These are phyloP conservation scores for Enteromius afrohamiltoni DNA, from an alignment of 2,797 vertebrate species.

Conservation along the genomic window DNA sequence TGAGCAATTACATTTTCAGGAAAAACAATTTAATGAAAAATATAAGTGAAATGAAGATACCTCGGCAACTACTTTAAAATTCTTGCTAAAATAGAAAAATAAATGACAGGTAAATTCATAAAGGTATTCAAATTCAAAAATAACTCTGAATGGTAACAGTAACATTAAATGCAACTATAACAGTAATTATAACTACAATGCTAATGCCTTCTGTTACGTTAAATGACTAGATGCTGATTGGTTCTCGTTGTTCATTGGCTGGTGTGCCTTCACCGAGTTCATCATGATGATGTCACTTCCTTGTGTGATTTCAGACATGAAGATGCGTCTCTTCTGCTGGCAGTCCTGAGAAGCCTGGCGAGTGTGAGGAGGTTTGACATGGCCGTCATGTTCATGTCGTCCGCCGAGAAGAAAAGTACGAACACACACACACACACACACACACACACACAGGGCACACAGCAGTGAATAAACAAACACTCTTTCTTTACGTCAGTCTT, in stretches of 20 bases:
- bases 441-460: no score
- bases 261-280: neutral
- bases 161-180: no score
- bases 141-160: no score
- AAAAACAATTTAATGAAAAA: no score
- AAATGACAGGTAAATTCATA: no score
- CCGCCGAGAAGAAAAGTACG: slow-evolving; percentile 87
- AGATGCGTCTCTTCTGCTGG: slow-evolving; percentile 77
- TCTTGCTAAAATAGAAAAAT: no score
- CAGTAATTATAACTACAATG: neutral
- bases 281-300: neutral
- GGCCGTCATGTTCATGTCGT: slow-evolving; percentile 95
- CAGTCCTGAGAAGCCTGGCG: slow-evolving; percentile 85
- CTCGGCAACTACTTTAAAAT: no score
- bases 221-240: neutral
- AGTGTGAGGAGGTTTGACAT: slow-evolving; percentile 91
- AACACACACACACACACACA: neutral
- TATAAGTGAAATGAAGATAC: no score
- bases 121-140: no score
- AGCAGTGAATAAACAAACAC: neutral
- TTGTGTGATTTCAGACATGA: slow-evolving; percentile 80
- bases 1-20: no score
- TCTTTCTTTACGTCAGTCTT: slow-evolving; percentile 75
- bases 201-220: neutral
- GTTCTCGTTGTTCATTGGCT: neutral